Evolutionary conservation across 2,888 invertebrate species (phyloP).

Genomic region (Macrophya alboannulata): DNA sequence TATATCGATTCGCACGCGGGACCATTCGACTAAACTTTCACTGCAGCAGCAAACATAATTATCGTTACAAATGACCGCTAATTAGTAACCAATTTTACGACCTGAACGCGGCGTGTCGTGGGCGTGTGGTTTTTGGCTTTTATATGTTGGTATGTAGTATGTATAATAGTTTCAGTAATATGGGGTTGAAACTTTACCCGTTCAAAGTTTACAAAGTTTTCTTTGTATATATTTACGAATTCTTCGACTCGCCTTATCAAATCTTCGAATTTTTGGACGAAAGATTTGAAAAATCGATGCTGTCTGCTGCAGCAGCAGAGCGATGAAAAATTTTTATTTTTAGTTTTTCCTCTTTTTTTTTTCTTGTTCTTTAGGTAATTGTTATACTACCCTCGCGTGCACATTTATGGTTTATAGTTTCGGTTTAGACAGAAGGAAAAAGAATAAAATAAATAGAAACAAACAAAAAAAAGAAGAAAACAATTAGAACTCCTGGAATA

Average conservation of each 20-base stretch:
- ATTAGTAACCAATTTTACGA: neutral
- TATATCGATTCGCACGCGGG: neutral
- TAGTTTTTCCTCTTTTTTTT: too few species aligned
- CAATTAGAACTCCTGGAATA: neutral
- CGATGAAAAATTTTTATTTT: neutral
- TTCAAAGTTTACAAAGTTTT: neutral
- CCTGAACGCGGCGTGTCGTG: neutral
- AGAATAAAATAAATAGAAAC: neutral
- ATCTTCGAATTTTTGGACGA: neutral
- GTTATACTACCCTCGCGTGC: conserved; percentile 4
- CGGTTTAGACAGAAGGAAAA: neutral
- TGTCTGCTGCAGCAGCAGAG: neutral
- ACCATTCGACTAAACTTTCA: neutral
- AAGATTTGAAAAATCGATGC: neutral
- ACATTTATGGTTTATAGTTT: conserved; percentile 8
- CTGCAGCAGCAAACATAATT: neutral
- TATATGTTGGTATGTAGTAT: neutral
- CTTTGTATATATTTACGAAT: neutral
- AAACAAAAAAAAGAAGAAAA: too few species aligned
- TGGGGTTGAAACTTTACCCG: neutral
- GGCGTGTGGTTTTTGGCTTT: neutral
- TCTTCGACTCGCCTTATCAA: neutral
- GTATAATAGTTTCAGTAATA: neutral
- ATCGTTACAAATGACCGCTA: neutral
- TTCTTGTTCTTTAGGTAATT: neutral